These are phyloP conservation scores for Conops quadrifasciatus DNA, from an alignment of 2,888 invertebrate genomes.

Conservation along the genomic window DNA sequence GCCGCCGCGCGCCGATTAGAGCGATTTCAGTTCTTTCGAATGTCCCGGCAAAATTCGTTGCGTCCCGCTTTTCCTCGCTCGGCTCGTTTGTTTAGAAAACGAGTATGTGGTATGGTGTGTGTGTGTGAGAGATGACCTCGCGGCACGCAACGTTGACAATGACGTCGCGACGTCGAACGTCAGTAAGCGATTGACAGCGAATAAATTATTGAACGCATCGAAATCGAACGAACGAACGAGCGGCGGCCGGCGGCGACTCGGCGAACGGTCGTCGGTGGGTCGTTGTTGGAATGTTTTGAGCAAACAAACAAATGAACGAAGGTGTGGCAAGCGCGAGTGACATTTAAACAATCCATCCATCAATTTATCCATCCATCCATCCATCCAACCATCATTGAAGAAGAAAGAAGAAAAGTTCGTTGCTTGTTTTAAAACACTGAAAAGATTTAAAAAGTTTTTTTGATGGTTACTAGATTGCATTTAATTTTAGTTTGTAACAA, in stretches of 20 bases:
- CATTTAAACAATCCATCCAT: neutral
- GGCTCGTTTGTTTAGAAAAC: no score
- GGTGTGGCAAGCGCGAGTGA: neutral
- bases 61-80: no score
- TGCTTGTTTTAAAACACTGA: no score
- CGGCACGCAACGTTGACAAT: constrained; percentile 15
- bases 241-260: neutral
- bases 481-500: no score
- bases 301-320: neutral
- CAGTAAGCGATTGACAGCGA: constrained; percentile 24
- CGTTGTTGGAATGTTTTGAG: neutral
- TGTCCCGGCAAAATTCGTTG: no score
- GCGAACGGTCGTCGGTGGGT: neutral
- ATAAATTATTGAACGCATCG: neutral
- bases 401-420: no score
- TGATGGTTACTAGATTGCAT: no score
- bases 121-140: neutral
- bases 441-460: no score
- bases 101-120: no score
- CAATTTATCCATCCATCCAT: neutral
- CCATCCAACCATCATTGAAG: neutral
- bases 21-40: no score
- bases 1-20: no score
- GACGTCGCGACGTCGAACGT: constrained; percentile 3
- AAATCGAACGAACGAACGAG: neutral